phyloP scores from a whole-genome alignment of 2,888 invertebrate species.

The Sesia bembeciformis region DNA sequence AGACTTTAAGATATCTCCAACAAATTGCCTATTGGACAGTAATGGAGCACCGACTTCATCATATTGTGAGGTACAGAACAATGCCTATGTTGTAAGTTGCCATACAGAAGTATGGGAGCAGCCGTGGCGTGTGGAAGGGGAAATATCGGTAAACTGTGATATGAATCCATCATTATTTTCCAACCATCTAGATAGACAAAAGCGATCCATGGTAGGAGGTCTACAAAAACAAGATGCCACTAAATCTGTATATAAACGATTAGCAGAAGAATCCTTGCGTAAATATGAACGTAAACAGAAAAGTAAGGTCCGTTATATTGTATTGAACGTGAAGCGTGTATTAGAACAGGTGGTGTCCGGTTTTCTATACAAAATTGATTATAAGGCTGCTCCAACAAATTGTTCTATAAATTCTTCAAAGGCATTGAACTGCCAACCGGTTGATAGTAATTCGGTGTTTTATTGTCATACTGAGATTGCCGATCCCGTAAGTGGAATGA shows the following conservation, averaged over 20 bases:
- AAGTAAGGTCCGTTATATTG: constrained; percentile 14
- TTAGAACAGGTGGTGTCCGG: constrained; percentile 30
- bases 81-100: constrained; percentile 44
- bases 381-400: constrained; percentile 21
- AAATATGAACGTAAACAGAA: constrained; percentile 15
- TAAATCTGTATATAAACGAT: constrained; percentile 18
- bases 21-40: constrained; percentile 9
- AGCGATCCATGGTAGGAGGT: not conserved
- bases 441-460: constrained; percentile 12
- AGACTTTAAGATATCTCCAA: constrained; percentile 11
- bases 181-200: not conserved
- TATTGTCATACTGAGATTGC: constrained; percentile 56
- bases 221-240: constrained; percentile 15
- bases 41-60: not conserved
- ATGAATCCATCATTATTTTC: not conserved
- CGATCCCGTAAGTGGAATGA: constrained; percentile 37
- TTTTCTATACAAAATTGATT: constrained; percentile 29
- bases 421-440: constrained; percentile 1
- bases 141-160: constrained; percentile 23
- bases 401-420: constrained; percentile 15
- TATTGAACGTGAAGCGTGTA: constrained; percentile 30
- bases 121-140: constrained; percentile 63
- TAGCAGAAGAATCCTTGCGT: constrained; percentile 30
- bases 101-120: constrained; percentile 70
- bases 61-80: not conserved